Evolutionary conservation across 2,797 vertebrate genomes (phyloP).

Genomic region (Leuciscus waleckii): DNA sequence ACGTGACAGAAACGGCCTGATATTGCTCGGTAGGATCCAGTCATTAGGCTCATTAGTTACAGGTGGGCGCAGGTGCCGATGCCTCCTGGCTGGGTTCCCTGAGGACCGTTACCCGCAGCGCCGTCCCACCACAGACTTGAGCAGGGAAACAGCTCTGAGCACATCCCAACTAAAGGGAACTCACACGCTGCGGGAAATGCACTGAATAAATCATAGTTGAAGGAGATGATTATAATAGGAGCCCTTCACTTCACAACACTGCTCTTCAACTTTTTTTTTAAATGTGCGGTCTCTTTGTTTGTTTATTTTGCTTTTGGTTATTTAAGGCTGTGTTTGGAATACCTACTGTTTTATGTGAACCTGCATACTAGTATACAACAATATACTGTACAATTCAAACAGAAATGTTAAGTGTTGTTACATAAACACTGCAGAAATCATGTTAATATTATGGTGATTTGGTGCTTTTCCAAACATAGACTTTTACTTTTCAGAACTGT

Average conservation of each 20-base stretch:
- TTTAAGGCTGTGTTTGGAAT: neutral
- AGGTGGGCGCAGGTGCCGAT: slow-evolving; percentile 48
- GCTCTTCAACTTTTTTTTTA: neutral
- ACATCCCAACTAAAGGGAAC: slow-evolving; percentile 19
- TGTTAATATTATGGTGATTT: neutral
- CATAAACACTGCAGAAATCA: neutral
- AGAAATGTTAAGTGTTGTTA: neutral
- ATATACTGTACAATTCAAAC: neutral
- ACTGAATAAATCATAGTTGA: slow-evolving; percentile 24
- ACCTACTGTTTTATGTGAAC: neutral
- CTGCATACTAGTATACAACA: neutral
- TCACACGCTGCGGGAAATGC: neutral
- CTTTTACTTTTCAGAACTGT: neutral
- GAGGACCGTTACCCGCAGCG: slow-evolving; percentile 28
- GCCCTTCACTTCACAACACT: neutral
- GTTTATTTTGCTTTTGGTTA: neutral
- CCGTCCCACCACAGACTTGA: slow-evolving; percentile 9
- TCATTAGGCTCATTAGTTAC: slow-evolving; percentile 45
- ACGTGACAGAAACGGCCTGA: slow-evolving; percentile 13
- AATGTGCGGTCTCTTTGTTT: neutral
- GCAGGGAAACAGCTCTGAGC: neutral
- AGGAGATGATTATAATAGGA: slow-evolving; percentile 18
- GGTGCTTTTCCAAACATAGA: neutral
- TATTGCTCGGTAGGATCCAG: slow-evolving; percentile 18
- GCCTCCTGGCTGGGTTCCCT: slow-evolving; percentile 32